phyloP scores from a whole-genome alignment of 2,113 vertebrate species.

The Pelusios castaneus region DNA sequence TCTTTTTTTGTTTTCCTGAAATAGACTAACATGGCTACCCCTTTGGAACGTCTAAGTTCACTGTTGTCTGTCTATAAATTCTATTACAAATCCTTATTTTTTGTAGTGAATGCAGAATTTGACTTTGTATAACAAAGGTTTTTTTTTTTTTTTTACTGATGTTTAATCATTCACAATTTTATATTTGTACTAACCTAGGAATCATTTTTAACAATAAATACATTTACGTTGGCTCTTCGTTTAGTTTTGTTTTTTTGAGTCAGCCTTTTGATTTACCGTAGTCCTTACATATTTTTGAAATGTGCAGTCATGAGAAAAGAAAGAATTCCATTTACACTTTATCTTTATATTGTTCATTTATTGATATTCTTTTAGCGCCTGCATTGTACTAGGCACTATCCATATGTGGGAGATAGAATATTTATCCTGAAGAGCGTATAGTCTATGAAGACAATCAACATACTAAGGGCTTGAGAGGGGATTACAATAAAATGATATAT shows the following conservation, averaged over 20 bases:
- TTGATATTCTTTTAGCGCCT: not conserved
- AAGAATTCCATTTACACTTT: not conserved
- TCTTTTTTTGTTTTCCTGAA: too few relatives aligned
- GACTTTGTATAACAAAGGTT: fast-evolving
- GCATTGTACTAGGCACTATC: not conserved
- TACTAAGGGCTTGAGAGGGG: not conserved
- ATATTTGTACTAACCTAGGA: fast-evolving
- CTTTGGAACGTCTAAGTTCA: not conserved
- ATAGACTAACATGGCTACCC: too few relatives aligned
- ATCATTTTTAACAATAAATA: not conserved
- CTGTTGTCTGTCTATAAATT: not conserved
- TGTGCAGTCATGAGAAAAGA: fast-evolving
- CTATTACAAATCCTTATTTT: not conserved
- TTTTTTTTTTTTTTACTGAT: not conserved
- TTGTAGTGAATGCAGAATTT: not conserved
- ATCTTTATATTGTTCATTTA: not conserved
- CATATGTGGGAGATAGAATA: not conserved
- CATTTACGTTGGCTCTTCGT: not conserved
- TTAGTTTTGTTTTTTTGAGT: not conserved
- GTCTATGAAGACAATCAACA: not conserved
- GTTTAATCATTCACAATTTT: not conserved
- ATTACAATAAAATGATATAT: not conserved
- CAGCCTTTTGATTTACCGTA: not conserved
- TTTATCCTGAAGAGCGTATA: fast-evolving
- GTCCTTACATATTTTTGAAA: not conserved